A percentile compares a stretch with the other conserved stretches of the same genome.
These are phyloP conservation scores for Aleiodes alternator DNA, from an alignment of 2,888 invertebrate genomes.

Conservation along the genomic window DNA sequence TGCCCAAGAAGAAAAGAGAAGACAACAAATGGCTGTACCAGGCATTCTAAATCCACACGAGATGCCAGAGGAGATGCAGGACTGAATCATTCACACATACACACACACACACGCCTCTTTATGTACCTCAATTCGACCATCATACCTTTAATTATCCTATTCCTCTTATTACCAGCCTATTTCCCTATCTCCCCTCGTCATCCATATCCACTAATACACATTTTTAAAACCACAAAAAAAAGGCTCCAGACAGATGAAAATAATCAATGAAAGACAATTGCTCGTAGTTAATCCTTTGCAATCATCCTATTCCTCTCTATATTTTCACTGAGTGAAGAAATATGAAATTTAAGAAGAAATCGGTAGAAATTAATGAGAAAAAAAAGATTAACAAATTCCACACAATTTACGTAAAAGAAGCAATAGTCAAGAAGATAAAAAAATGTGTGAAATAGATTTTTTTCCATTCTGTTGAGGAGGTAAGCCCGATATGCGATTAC, in stretches of 20 bases:
- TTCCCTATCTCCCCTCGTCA: background rate
- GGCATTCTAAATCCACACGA: slow-evolving; percentile 98
- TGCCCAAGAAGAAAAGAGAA: slow-evolving; percentile 95
- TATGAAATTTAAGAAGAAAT: slow-evolving; percentile 34
- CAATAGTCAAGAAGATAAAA: background rate
- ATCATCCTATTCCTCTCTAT: slow-evolving; percentile 38
- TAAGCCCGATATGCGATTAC: slow-evolving; percentile 70
- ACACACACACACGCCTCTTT: slow-evolving; percentile 1
- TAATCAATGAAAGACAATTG: slow-evolving; percentile 47
- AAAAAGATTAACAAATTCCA: slow-evolving; percentile 18
- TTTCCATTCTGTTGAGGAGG: slow-evolving; percentile 70
- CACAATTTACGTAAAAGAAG: slow-evolving; percentile 23
- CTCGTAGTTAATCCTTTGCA: slow-evolving; percentile 38
- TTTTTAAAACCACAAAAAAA: slow-evolving; percentile 26
- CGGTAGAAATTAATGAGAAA: background rate
- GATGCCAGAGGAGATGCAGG: slow-evolving; percentile 97
- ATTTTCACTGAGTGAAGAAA: slow-evolving; percentile 43
- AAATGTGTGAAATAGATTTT: slow-evolving; percentile 68
- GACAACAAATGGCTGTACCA: slow-evolving; percentile 94
- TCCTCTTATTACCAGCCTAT: background rate
- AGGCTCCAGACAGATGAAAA: slow-evolving; percentile 10
- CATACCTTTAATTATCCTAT: background rate
- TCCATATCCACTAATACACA: slow-evolving; percentile 36
- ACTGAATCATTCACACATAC: slow-evolving; percentile 76
- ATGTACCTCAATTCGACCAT: slow-evolving; percentile 27